Percentiles rank a stretch among this genome's conserved stretches.
phyloP scores from a whole-genome alignment of 2,113 vertebrate species.

The Rhegmatorhina hoffmannsi region DNA sequence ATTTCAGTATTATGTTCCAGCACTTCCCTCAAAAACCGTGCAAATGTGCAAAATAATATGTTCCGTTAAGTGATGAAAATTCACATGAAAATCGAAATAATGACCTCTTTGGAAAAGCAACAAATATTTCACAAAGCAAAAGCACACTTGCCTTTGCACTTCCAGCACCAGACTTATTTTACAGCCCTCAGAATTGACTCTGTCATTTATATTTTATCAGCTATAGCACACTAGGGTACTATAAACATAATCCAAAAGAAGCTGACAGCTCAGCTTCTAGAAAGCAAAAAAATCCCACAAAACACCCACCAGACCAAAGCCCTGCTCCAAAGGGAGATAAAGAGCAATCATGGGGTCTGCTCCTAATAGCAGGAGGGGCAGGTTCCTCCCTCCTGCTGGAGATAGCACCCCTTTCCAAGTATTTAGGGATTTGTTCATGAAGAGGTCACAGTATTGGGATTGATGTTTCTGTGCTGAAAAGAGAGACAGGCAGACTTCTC shows the following conservation, averaged over 20 bases:
- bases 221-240: conserved; percentile 45
- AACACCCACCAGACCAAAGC: background rate
- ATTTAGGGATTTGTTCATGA: background rate
- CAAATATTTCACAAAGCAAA: conserved; percentile 40
- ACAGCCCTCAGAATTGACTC: conserved; percentile 38
- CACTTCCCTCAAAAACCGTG: conserved; percentile 21
- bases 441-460: background rate
- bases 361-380: background rate
- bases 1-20: conserved; percentile 36
- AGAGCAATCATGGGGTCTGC: background rate
- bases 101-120: conserved; percentile 46
- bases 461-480: background rate
- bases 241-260: conserved; percentile 63
- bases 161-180: conserved; percentile 43
- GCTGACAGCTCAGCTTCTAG: conserved; percentile 54
- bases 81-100: conserved; percentile 59
- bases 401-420: background rate
- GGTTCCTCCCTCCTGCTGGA: background rate
- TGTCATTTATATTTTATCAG: conserved; percentile 59
- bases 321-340: background rate
- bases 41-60: conserved; percentile 40
- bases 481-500: background rate
- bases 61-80: conserved; percentile 50
- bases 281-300: background rate
- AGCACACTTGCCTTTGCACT: background rate